Evolutionary conservation across 37 sponge, comb jelly and placozoan species (phyloP).

Genomic region (Haliclona indistincta): DNA sequence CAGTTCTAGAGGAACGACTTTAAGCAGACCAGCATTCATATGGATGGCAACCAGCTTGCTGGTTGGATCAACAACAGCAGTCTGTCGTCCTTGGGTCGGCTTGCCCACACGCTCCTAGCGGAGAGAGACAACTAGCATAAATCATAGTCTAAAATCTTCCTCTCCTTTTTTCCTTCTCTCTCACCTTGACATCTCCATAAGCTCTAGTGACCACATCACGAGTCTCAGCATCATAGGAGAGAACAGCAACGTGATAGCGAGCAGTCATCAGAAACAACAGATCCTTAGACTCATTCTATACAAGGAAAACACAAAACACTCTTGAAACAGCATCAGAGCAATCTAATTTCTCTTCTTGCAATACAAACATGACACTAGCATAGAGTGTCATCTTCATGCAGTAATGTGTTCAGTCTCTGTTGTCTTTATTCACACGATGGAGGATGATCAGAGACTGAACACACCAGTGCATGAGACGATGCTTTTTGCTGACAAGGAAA

Average conservation of each 20-base stretch:
- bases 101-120: conserved; percentile 66
- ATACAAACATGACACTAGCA: no score
- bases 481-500: no score
- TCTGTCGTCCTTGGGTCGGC: conserved; percentile 52
- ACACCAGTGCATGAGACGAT: no score
- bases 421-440: no score
- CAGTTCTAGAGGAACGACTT: conserved; percentile 74
- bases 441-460: no score
- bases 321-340: no score
- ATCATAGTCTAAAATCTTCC: background rate
- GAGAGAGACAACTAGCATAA: background rate
- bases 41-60: conserved; percentile 72
- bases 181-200: conserved; percentile 77
- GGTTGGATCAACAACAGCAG: conserved; percentile 81
- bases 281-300: conserved; percentile 69
- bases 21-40: conserved; percentile 76
- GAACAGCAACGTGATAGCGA: conserved; percentile 78
- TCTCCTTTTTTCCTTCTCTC: background rate
- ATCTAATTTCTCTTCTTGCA: no score
- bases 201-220: conserved; percentile 81
- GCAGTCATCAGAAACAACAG: conserved; percentile 82
- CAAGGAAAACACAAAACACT: background rate
- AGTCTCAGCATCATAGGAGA: conserved; percentile 61
- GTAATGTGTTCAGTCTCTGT: no score
- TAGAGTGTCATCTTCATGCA: no score